Percentiles rank a stretch among this genome's conserved stretches.
Conservation (phyloP, 2,113 vertebrate species). For the Protobothrops mucrosquamatus region DNA sequence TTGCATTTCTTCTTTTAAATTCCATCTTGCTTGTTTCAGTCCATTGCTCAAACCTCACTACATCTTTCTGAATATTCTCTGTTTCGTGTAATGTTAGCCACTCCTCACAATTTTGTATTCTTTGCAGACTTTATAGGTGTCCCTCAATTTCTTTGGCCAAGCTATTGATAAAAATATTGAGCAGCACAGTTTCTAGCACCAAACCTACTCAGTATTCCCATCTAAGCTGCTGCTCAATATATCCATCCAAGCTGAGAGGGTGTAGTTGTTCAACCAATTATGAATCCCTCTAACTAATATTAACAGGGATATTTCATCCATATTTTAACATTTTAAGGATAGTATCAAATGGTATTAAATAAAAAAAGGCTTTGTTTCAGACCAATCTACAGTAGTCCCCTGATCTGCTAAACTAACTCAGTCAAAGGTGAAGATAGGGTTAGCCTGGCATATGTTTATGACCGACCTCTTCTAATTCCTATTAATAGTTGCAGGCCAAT, state of each 20-base stretch:
- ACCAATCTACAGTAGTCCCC: not conserved
- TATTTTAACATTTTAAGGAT: not conserved
- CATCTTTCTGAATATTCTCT: not conserved
- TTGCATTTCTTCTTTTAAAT: not conserved
- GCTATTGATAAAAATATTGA: not conserved
- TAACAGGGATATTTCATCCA: not conserved
- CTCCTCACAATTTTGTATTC: not conserved
- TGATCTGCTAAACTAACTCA: not conserved
- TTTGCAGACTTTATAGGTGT: not conserved
- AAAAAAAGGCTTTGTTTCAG: not conserved
- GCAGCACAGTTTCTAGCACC: not conserved
- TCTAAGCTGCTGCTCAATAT: not conserved
- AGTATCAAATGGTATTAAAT: not conserved
- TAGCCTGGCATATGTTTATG: not conserved
- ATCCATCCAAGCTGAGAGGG: not conserved
- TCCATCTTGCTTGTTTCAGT: not conserved
- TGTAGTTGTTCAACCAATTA: not conserved
- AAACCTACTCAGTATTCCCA: not conserved
- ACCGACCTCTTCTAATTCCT: not conserved
- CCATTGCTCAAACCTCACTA: not conserved
- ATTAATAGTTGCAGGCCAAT: not conserved
- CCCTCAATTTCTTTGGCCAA: not conserved
- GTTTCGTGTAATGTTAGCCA: not conserved
- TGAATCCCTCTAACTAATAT: not conserved
- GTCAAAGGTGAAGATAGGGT: not conserved